Conservation (phyloP, 2,888 invertebrate genomes). For the Palloptera scutellata region DNA sequence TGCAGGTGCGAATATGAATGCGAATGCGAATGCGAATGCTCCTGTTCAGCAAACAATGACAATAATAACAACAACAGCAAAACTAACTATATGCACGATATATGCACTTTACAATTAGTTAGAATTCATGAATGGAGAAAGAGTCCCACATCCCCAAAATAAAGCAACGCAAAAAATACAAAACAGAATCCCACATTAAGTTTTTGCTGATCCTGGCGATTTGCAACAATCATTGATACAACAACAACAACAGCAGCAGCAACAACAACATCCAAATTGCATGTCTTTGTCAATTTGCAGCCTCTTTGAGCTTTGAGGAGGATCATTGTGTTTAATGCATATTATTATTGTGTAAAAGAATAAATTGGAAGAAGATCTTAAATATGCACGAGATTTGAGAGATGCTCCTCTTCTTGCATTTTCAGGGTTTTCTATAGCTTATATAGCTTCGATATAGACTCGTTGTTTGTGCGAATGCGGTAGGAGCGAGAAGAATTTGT, state of each 20-base stretch:
- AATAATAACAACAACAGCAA: neutral
- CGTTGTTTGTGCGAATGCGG: too few relatives aligned
- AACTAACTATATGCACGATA: conserved; percentile 2
- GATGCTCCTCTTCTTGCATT: too few relatives aligned
- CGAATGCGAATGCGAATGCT: neutral
- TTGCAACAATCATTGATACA: too few relatives aligned
- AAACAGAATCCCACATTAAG: too few relatives aligned
- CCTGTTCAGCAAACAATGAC: conserved; percentile 7
- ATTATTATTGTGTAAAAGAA: conserved; percentile 46
- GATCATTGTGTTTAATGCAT: conserved; percentile 51
- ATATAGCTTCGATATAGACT: too few relatives aligned
- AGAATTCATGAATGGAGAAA: conserved; percentile 55
- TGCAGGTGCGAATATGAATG: conserved; percentile 54
- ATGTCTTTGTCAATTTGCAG: conserved; percentile 60
- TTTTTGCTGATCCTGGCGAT: too few relatives aligned
- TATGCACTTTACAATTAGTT: conserved; percentile 54
- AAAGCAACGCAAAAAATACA: too few relatives aligned
- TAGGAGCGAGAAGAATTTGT: conserved; percentile 43
- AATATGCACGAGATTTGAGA: neutral
- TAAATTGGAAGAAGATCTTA: neutral
- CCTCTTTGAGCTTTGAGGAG: conserved; percentile 41
- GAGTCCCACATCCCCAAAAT: too few relatives aligned
- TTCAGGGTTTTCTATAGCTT: too few relatives aligned
- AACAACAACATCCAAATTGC: conserved; percentile 43
- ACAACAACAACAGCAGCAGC: too few relatives aligned